Evolutionary conservation across 2,797 vertebrate genomes (phyloP), one percentile per base, ranked within the genome.

Genomic region (Acipenser transmontanus): DNA sequence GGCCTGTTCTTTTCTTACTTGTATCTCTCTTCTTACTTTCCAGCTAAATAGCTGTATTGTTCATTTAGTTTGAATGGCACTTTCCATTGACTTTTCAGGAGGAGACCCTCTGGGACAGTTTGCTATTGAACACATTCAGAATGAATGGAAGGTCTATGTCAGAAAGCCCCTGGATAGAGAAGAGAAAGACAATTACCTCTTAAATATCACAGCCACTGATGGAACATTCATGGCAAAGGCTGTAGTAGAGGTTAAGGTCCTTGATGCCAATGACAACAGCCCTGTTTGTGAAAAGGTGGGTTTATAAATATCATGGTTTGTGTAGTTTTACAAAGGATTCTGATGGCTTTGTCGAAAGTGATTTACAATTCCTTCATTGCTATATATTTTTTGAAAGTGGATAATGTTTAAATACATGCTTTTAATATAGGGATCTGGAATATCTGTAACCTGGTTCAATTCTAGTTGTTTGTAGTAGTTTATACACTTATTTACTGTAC

Each of bases 191-290:
- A 90, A 78, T 83, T 99, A 99, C 68, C 88, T 96, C 77, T 91
- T 99, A 68, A 98, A 95, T 74, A 91, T 98, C 83, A 97, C 94
- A 7, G 96, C 95, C 65, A 96, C 90, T 9, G 97, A 99, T 65
- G 96, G 97, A 8, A 89, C 93, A 1, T 96, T 94, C 74, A 86
- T 94, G 1, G 85, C 92, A 12, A 91, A 88, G 74, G 91, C 94
- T 1, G 80, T 91, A 7, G 94, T 98, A 65, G 96, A 98, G 73
- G 95, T 99, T 63, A 96, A 93, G 65, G 87, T 99, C 65, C 95
- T 96, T 70, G 97, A 99, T 78, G 92, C 93, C 76, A 99, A 98
- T 34, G 97, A 99, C 86, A 98, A 99, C 77, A 94, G 84, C 63
- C 97, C 97, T 64, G 83, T 97, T 71, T 99, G 97, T 72, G 94